These are phyloP conservation scores for Strigops habroptila DNA, from an alignment of 2,113 vertebrate genomes.

Conservation along the genomic window DNA sequence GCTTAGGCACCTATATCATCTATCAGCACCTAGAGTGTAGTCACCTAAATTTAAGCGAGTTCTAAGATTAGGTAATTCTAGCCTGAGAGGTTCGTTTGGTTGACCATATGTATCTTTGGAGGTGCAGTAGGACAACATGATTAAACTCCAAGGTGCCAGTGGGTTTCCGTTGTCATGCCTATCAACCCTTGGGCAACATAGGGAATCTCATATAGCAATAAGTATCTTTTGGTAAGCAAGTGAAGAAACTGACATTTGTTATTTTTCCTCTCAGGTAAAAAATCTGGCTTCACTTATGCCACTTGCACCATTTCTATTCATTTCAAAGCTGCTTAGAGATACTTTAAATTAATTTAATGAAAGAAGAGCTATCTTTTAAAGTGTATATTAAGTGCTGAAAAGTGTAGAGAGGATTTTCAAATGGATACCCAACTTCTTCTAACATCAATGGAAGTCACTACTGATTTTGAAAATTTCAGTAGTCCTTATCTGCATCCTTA, in stretches of 20 bases:
- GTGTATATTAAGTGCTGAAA: neutral
- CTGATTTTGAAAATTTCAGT: neutral
- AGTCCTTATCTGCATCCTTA: neutral
- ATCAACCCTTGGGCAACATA: neutral
- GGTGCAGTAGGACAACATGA: neutral
- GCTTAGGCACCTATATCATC: neutral
- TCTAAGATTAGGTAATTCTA: neutral
- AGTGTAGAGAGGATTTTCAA: neutral
- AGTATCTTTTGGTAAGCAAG: neutral
- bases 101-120: neutral
- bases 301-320: neutral
- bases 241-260: neutral
- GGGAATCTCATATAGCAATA: neutral
- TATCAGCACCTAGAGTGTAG: neutral
- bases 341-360: neutral
- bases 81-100: neutral
- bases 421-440: neutral
- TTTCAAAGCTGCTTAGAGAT: neutral
- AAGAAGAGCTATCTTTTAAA: neutral
- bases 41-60: neutral
- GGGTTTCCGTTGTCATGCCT: neutral
- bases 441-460: neutral
- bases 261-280: neutral
- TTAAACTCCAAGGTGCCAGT: neutral
- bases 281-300: neutral